phyloP scores from a whole-genome alignment of 37 sponge, comb jelly and placozoan species.

The Spongilla lacustris region DNA sequence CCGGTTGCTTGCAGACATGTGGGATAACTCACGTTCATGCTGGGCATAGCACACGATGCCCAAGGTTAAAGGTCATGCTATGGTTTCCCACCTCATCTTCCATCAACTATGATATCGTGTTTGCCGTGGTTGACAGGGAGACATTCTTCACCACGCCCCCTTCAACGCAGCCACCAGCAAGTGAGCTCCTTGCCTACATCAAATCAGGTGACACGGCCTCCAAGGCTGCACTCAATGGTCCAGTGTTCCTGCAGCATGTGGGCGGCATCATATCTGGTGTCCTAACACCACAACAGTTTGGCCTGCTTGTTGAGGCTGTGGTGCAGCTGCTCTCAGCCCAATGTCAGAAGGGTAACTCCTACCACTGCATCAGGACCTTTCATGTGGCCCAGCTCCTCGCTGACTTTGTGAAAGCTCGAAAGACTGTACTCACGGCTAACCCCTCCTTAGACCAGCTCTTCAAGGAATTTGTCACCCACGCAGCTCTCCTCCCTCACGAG shows the following conservation, averaged over 20 bases:
- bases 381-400: slow-evolving; percentile 75
- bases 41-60: slow-evolving; percentile 79
- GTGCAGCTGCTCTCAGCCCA: slow-evolving; percentile 53
- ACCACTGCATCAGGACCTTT: slow-evolving; percentile 84
- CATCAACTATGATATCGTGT: slow-evolving; percentile 78
- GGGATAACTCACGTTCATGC: slow-evolving; percentile 67
- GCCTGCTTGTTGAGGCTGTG: slow-evolving; percentile 62
- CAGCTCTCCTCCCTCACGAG: slow-evolving; percentile 4
- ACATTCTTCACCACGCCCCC: slow-evolving; percentile 16
- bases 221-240: slow-evolving; percentile 76
- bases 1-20: slow-evolving; percentile 32
- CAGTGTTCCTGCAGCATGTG: slow-evolving; percentile 61
- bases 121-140: slow-evolving; percentile 33
- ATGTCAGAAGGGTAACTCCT: slow-evolving; percentile 86
- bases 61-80: slow-evolving; percentile 69
- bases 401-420: slow-evolving; percentile 32
- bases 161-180: slow-evolving; percentile 2
- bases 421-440: too few species aligned
- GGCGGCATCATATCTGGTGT: slow-evolving; percentile 2
- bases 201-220: slow-evolving; percentile 51
- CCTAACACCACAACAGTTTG: slow-evolving; percentile 39
- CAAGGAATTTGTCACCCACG: slow-evolving; percentile 40
- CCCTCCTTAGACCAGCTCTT: slow-evolving; percentile 55
- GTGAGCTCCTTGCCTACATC: neutral
- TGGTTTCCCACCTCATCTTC: slow-evolving; percentile 34